Evolutionary conservation across 1,140 invertebrate species (phyloP).

Genomic region (Epicauta chinensis): DNA sequence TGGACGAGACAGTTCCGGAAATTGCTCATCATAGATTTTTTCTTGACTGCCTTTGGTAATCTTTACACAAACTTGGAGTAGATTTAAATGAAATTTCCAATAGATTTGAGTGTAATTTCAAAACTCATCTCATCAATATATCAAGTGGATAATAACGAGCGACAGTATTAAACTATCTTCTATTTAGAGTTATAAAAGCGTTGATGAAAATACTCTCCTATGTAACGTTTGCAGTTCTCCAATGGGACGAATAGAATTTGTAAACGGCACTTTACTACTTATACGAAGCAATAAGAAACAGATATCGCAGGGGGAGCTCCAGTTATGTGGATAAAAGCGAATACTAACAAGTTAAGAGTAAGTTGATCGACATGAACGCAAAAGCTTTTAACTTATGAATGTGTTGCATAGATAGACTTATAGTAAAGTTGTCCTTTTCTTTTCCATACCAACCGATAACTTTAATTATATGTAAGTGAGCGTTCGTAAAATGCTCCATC

Average conservation of each 20-base stretch:
- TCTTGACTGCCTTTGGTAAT: neutral
- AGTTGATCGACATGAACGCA: conserved; percentile 21
- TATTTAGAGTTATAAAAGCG: too few relatives aligned
- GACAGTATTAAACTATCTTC: too few relatives aligned
- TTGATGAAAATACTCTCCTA: too few relatives aligned
- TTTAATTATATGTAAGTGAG: conserved; percentile 25
- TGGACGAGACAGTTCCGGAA: conserved; percentile 14
- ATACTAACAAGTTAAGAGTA: conserved; percentile 24
- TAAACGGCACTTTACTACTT: conserved; percentile 1
- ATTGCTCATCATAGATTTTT: conserved; percentile 11
- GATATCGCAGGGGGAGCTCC: neutral
- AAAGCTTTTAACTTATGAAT: conserved; percentile 24
- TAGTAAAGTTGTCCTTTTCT: too few relatives aligned
- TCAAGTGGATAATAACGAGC: too few relatives aligned
- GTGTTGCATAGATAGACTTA: conserved; percentile 12
- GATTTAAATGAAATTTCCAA: neutral
- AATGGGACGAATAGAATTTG: neutral
- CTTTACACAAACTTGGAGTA: too few relatives aligned
- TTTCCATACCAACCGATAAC: conserved; percentile 23
- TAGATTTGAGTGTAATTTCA: conserved; percentile 4
- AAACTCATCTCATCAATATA: too few relatives aligned
- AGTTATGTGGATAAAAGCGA: conserved; percentile 19
- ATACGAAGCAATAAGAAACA: conserved; percentile 4
- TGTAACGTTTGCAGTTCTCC: neutral
- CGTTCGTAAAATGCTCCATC: conserved; percentile 20